Percentiles rank a stretch among this genome's conserved stretches.
Evolutionary conservation across 2,113 vertebrate genomes (phyloP).

Genomic region (Agelaius tricolor): DNA sequence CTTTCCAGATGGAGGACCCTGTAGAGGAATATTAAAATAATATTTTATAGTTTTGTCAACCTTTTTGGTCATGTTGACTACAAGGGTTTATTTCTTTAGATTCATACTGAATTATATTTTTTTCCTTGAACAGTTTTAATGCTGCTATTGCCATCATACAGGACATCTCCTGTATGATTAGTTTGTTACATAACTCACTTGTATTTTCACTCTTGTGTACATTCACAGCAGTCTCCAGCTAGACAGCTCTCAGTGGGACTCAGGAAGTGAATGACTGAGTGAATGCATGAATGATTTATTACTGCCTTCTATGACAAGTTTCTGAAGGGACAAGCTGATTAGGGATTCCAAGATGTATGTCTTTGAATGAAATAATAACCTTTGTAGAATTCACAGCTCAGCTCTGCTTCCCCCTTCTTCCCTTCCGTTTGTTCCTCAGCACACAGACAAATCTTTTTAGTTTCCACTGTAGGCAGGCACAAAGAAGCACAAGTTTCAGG

Average conservation of each 20-base stretch:
- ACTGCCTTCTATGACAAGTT: not conserved
- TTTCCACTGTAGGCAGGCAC: not conserved
- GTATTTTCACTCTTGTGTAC: not conserved
- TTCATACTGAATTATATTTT: not conserved
- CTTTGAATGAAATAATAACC: not conserved
- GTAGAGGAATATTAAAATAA: not conserved
- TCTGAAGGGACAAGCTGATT: not conserved
- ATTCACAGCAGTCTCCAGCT: not conserved
- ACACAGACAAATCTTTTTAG: not conserved
- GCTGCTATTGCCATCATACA: not conserved
- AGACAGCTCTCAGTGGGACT: not conserved
- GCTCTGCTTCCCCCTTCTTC: not conserved
- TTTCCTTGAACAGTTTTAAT: not conserved
- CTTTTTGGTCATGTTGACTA: not conserved
- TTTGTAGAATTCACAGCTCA: not conserved
- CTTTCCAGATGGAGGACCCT: not conserved
- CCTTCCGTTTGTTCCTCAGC: not conserved
- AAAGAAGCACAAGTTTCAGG: not conserved
- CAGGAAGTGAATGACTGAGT: not conserved
- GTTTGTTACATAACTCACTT: not conserved
- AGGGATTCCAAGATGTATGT: not conserved
- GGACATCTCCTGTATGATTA: not conserved
- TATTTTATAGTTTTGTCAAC: not conserved
- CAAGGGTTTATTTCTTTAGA: not conserved
- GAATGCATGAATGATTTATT: slow-evolving; percentile 33